phyloP scores from a whole-genome alignment of 2,888 invertebrate genomes.

The Quadriops clusia region DNA sequence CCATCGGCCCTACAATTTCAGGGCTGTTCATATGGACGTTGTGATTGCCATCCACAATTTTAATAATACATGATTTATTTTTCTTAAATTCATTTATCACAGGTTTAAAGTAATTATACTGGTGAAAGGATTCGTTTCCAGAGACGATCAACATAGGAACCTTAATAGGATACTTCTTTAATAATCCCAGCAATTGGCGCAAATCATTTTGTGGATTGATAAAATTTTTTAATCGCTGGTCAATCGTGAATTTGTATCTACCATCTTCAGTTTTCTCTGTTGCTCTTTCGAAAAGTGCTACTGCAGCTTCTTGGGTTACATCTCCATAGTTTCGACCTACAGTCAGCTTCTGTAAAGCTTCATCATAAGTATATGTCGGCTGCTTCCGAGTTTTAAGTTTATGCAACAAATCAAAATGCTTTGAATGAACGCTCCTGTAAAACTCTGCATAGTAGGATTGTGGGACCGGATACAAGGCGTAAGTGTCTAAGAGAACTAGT shows the following conservation, averaged over 20 bases:
- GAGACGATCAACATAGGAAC: conserved; percentile 33
- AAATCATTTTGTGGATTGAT: conserved; percentile 16
- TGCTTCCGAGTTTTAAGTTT: neutral
- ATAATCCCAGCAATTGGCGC: conserved; percentile 26
- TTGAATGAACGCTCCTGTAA: conserved; percentile 4
- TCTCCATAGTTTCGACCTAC: conserved; percentile 4
- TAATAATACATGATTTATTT: conserved; percentile 22
- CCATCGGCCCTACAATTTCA: conserved; percentile 35
- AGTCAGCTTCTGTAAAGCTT: conserved; percentile 7
- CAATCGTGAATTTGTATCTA: conserved; percentile 9
- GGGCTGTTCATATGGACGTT: conserved; percentile 51
- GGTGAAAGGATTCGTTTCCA: conserved; percentile 16
- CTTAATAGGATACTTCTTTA: conserved; percentile 25
- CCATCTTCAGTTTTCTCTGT: conserved; percentile 10
- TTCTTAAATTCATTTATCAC: conserved; percentile 21
- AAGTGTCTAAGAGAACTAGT: conserved; percentile 9
- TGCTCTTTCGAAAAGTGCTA: conserved; percentile 8
- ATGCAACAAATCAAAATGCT: neutral
- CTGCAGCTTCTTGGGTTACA: conserved; percentile 11
- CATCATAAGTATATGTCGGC: conserved; percentile 6
- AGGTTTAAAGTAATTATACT: conserved; percentile 18
- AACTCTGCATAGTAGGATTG: conserved; percentile 4
- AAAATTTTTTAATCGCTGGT: conserved; percentile 8
- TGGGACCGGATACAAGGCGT: conserved; percentile 7
- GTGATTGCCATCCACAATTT: conserved; percentile 43